Percentiles rank a stretch among this genome's conserved stretches.
These are phyloP conservation scores for Nicator chloris DNA, from an alignment of 2,113 vertebrate species.

Conservation along the genomic window DNA sequence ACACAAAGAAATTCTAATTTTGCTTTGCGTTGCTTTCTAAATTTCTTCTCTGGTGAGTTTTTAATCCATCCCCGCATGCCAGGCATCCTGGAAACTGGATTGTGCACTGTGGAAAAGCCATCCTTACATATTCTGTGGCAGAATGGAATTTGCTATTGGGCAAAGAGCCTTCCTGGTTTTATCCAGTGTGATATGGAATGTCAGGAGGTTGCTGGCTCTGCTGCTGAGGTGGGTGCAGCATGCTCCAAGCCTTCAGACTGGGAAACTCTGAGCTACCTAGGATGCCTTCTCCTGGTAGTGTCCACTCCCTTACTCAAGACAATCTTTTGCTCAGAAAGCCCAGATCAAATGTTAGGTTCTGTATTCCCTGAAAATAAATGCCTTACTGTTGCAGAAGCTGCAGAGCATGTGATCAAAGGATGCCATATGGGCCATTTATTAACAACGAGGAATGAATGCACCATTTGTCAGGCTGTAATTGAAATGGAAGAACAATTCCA, in stretches of 20 bases:
- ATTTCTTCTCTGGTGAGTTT: neutral
- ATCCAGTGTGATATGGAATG: neutral
- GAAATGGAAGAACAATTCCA: neutral
- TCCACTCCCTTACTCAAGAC: neutral
- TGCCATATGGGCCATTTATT: constrained; percentile 39
- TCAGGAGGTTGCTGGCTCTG: neutral
- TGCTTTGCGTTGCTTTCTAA: neutral
- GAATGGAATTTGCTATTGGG: neutral
- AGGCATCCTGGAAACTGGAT: neutral
- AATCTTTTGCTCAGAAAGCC: neutral
- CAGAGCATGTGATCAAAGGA: neutral
- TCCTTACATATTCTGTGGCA: neutral
- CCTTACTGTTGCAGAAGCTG: neutral
- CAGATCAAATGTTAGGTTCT: neutral
- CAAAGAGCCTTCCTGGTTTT: neutral
- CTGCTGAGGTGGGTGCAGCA: neutral
- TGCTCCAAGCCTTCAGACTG: neutral
- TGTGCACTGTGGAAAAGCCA: neutral
- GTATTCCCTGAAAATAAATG: neutral
- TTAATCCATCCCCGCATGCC: neutral
- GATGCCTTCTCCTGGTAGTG: neutral
- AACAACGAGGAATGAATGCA: constrained; percentile 14
- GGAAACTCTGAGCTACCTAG: neutral
- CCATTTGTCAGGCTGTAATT: neutral
- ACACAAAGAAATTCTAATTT: neutral